Conservation (phyloP, 2,888 invertebrate species). For the Dendrolimus pini region DNA sequence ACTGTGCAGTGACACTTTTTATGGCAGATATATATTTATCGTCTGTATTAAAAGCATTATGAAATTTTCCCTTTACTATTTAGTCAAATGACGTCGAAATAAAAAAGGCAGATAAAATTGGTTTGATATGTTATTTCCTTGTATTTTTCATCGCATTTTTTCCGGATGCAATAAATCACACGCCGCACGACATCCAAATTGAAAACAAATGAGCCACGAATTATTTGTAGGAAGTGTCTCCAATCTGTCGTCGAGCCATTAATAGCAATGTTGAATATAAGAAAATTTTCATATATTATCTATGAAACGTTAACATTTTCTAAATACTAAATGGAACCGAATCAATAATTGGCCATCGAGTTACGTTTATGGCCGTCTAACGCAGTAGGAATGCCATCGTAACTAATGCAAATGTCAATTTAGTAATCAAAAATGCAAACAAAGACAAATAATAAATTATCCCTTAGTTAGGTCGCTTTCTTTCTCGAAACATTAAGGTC, state of each 20-base stretch:
- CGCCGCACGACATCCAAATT: not conserved
- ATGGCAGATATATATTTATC: too few species aligned
- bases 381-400: slow-evolving; percentile 30
- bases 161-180: not conserved
- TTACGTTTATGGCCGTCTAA: slow-evolving; percentile 25
- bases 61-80: too few species aligned
- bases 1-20: too few species aligned
- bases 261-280: slow-evolving; percentile 2
- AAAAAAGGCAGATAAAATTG: too few species aligned
- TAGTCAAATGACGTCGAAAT: too few species aligned
- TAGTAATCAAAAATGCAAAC: slow-evolving; percentile 37
- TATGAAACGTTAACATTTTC: slow-evolving; percentile 9
- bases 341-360: slow-evolving; percentile 29
- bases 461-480: slow-evolving; percentile 36
- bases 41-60: too few species aligned
- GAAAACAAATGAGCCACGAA: slow-evolving; percentile 2
- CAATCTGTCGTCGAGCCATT: not conserved
- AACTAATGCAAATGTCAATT: slow-evolving; percentile 44
- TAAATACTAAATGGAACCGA: slow-evolving; percentile 20
- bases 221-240: not conserved
- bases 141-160: not conserved
- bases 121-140: not conserved
- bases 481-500: slow-evolving; percentile 20
- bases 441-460: slow-evolving; percentile 37
- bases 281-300: slow-evolving; percentile 17